phyloP scores from a whole-genome alignment of 1,140 invertebrate species.

The Drosophila novamexicana region DNA sequence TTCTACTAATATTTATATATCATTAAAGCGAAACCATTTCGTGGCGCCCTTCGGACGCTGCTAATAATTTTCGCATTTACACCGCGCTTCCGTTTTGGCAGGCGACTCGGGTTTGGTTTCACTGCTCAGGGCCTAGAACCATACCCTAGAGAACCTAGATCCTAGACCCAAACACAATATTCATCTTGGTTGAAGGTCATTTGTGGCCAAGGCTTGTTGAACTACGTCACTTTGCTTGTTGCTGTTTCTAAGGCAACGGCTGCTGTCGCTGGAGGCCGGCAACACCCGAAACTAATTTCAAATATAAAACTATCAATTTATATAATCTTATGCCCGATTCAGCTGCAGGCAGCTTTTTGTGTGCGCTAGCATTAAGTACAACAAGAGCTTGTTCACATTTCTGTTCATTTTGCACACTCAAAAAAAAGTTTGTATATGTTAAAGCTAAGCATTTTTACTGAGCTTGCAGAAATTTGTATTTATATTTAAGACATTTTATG shows the following conservation, averaged over 20 bases:
- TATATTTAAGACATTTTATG: no score
- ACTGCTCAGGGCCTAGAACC: background rate
- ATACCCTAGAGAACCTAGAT: background rate
- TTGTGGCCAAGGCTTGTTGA: constrained; percentile 20
- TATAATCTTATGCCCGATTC: background rate
- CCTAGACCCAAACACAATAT: background rate
- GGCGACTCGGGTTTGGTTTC: constrained; percentile 15
- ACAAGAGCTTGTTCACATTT: background rate
- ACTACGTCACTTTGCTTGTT: background rate
- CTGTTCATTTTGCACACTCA: background rate
- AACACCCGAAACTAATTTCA: constrained; percentile 57
- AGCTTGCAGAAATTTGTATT: no score
- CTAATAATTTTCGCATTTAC: constrained; percentile 64
- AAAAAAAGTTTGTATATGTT: background rate
- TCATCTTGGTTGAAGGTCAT: constrained; percentile 5
- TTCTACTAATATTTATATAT: constrained; percentile 34
- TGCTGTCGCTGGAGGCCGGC: constrained; percentile 1
- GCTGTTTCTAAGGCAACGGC: background rate
- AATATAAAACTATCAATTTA: constrained; percentile 66
- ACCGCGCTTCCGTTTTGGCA: constrained; percentile 69
- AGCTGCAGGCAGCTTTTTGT: constrained; percentile 4
- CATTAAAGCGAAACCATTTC: constrained; percentile 21
- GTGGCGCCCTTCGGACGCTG: constrained; percentile 60
- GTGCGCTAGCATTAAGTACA: constrained; percentile 22
- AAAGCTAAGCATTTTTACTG: no score